Percentiles rank a stretch among this genome's conserved stretches.
Conservation (phyloP, 2,888 invertebrate species). For the Noctuana brunneofusca region DNA sequence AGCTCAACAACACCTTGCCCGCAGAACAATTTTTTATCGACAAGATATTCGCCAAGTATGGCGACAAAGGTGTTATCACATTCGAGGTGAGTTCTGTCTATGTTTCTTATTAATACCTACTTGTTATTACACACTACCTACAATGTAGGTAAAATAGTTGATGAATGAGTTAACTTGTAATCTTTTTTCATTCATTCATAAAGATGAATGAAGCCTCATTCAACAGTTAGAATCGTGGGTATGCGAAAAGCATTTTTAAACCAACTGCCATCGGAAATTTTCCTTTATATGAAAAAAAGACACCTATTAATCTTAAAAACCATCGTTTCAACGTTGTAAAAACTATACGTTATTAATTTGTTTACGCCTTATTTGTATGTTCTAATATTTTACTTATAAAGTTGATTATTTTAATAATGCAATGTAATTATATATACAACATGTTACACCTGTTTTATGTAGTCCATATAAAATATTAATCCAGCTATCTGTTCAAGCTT, state of each 20-base stretch:
- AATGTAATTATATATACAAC: slow-evolving; percentile 2
- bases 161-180: not conserved
- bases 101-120: not conserved
- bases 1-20: slow-evolving; percentile 57
- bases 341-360: not conserved
- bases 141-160: not conserved
- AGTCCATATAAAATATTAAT: slow-evolving; percentile 23
- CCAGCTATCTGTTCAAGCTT: slow-evolving; percentile 41
- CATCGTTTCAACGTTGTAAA: no score
- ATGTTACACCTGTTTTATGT: slow-evolving; percentile 5
- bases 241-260: no score
- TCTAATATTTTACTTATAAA: not conserved
- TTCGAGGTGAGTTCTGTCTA: slow-evolving; percentile 76
- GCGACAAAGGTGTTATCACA: slow-evolving; percentile 79
- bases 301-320: not conserved
- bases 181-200: not conserved
- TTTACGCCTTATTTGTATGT: not conserved
- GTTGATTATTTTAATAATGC: not conserved
- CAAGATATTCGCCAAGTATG: slow-evolving; percentile 83
- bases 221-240: no score
- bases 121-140: not conserved
- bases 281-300: not conserved
- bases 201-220: not conserved
- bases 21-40: slow-evolving; percentile 78
- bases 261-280: no score